These are phyloP conservation scores for Calephelis nemesis DNA, from an alignment of 1,140 invertebrate genomes.

Conservation along the genomic window DNA sequence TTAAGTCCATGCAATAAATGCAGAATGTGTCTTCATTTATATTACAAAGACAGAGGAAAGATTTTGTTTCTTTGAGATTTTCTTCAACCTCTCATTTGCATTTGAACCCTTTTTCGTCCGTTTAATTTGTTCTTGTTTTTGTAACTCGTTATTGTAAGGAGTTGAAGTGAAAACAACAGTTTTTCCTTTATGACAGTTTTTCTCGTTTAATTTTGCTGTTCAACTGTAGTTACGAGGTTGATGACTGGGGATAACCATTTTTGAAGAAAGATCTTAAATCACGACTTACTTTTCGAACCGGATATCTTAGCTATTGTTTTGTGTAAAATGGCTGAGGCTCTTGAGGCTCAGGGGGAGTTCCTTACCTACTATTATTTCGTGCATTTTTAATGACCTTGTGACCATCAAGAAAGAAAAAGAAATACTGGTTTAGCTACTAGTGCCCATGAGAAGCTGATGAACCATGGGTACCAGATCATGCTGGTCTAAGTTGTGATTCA, in stretches of 20 bases:
- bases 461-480: conserved; percentile 42
- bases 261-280: conserved; percentile 23
- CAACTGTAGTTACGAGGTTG: conserved; percentile 34
- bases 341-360: not conserved
- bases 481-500: conserved; percentile 54
- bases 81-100: conserved; percentile 37
- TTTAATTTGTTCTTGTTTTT: conserved; percentile 22
- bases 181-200: conserved; percentile 46
- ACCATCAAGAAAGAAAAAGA: conserved; percentile 45
- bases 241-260: conserved; percentile 37
- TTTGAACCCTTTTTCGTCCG: conserved; percentile 33
- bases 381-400: conserved; percentile 40
- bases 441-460: conserved; percentile 42
- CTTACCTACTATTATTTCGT: conserved; percentile 33
- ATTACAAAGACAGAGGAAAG: conserved; percentile 23
- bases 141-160: conserved; percentile 44
- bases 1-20: conserved; percentile 40
- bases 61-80: conserved; percentile 36
- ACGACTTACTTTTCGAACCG: conserved; percentile 12
- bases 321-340: not conserved
- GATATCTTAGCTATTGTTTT: not conserved
- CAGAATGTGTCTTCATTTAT: conserved; percentile 44
- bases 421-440: conserved; percentile 41
- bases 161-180: conserved; percentile 46
- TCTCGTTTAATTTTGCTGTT: conserved; percentile 36